Evolutionary conservation across 2,888 invertebrate species (phyloP).

Genomic region (Cynaeus angustus): DNA sequence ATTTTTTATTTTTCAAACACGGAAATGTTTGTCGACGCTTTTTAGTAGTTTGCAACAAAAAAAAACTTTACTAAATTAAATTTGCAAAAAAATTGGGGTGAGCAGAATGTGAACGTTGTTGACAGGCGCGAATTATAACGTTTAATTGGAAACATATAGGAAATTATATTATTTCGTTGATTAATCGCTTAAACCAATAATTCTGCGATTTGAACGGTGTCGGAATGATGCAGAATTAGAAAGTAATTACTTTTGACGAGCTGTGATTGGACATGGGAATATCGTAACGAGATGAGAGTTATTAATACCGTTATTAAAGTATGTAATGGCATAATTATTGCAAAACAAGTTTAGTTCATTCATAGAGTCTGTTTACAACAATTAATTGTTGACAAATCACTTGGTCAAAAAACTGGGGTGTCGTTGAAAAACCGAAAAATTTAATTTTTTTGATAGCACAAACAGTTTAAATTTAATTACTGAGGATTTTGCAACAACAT

Average conservation of each 20-base stretch:
- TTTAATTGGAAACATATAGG: constrained; percentile 28
- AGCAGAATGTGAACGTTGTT: neutral
- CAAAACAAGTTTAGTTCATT: too few species aligned
- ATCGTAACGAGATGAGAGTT: neutral
- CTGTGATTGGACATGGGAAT: neutral
- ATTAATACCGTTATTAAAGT: neutral
- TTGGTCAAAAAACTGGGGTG: too few species aligned
- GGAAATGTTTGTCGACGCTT: neutral
- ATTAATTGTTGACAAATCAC: too few species aligned
- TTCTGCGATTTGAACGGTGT: constrained; percentile 22
- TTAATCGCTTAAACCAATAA: constrained; percentile 33
- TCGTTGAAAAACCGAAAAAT: too few species aligned
- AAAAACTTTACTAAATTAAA: neutral
- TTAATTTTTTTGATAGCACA: too few species aligned
- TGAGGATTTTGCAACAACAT: too few species aligned
- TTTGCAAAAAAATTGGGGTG: neutral
- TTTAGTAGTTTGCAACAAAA: neutral
- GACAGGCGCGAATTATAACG: constrained; percentile 23
- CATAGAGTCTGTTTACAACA: too few species aligned
- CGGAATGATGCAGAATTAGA: constrained; percentile 25
- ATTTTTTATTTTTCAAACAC: constrained; percentile 1
- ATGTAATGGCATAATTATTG: too few species aligned
- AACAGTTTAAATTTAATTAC: too few species aligned
- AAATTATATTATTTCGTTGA: constrained; percentile 42
- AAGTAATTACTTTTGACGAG: constrained; percentile 5